Evolutionary conservation across 2,113 vertebrate species (phyloP).

Genomic region (Sturnira hondurensis): DNA sequence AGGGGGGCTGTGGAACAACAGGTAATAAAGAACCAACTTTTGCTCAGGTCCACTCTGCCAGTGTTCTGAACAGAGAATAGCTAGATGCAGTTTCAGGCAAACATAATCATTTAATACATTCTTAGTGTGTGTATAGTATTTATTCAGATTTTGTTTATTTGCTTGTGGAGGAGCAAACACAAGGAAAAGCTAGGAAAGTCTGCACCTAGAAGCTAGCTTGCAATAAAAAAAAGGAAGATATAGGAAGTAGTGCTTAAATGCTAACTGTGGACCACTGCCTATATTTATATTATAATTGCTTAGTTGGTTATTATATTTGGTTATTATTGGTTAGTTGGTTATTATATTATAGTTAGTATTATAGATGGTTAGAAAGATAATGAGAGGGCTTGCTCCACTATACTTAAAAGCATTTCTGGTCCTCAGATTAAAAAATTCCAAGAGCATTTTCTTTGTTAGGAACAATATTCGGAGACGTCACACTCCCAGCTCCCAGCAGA

Average conservation of each 20-base stretch:
- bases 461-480: background rate
- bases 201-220: background rate
- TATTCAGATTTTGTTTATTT: background rate
- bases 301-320: background rate
- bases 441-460: background rate
- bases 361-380: background rate
- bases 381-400: background rate
- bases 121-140: background rate
- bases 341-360: background rate
- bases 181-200: background rate
- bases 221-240: background rate
- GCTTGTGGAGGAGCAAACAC: background rate
- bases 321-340: background rate
- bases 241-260: background rate
- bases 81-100: background rate
- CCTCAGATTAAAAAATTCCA: background rate
- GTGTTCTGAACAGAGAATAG: background rate
- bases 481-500: background rate
- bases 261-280: background rate
- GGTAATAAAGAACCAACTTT: background rate
- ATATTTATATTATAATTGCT: background rate
- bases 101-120: constrained; percentile 14
- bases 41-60: background rate
- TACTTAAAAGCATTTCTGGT: background rate
- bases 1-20: background rate